phyloP scores from a whole-genome alignment of 2,113 vertebrate species.

The Charadrius vociferus region DNA sequence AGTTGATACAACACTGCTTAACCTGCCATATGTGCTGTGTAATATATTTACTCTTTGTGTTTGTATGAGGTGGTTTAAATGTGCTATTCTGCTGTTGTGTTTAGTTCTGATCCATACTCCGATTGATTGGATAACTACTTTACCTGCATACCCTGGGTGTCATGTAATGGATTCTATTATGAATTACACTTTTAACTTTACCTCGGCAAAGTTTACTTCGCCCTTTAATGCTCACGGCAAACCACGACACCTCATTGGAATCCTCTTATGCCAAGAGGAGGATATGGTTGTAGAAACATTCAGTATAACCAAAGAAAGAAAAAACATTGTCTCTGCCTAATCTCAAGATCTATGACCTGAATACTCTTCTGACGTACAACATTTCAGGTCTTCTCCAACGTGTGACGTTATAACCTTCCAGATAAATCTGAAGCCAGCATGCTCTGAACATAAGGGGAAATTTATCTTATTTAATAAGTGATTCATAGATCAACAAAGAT shows the following conservation, averaged over 20 bases:
- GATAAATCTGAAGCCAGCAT: slow-evolving; percentile 4
- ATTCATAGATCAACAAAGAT: neutral
- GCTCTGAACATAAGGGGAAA: neutral
- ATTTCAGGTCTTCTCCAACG: slow-evolving; percentile 15
- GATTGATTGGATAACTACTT: too few species aligned
- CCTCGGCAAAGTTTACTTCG: too few species aligned
- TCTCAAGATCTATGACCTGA: slow-evolving; percentile 22
- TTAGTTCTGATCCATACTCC: too few species aligned
- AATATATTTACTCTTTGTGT: too few species aligned
- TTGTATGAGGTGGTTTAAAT: too few species aligned
- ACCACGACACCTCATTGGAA: neutral
- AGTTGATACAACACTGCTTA: too few species aligned
- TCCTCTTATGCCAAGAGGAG: neutral
- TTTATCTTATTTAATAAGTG: slow-evolving; percentile 3
- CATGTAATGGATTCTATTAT: too few species aligned
- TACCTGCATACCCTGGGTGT: too few species aligned
- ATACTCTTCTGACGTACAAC: neutral
- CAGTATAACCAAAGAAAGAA: slow-evolving; percentile 30
- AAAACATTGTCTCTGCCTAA: neutral
- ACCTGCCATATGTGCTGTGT: too few species aligned
- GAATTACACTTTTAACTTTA: too few species aligned
- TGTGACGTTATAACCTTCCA: neutral
- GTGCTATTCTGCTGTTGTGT: too few species aligned
- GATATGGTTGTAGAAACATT: neutral
- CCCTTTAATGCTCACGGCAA: too few species aligned